Conservation (phyloP, 2,797 vertebrate genomes). For the Notoglanidium macrostoma region DNA sequence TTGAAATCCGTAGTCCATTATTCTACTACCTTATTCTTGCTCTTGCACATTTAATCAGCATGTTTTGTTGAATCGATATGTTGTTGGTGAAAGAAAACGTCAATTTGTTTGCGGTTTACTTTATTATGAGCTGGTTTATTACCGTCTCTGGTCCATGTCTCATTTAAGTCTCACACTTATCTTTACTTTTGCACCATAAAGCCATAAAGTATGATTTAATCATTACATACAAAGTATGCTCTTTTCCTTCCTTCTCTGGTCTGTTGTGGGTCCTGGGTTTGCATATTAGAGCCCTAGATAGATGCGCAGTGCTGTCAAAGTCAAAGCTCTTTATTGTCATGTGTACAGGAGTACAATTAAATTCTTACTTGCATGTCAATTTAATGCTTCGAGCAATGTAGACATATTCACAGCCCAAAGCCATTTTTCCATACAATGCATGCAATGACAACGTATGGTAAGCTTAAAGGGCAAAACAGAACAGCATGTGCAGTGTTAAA, state of each 20-base stretch:
- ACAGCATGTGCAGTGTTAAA: neutral
- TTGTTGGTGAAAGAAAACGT: neutral
- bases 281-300: neutral
- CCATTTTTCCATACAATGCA: neutral
- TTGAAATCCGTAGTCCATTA: neutral
- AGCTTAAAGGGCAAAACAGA: neutral
- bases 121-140: neutral
- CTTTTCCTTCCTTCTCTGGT: neutral
- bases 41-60: neutral
- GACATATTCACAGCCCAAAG: neutral
- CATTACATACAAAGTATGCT: neutral
- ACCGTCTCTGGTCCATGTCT: neutral
- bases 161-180: neutral
- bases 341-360: neutral
- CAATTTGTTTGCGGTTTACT: neutral
- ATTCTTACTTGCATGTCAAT: neutral
- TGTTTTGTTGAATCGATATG: neutral
- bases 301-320: neutral
- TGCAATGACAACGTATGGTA: neutral
- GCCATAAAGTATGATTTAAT: neutral
- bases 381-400: neutral
- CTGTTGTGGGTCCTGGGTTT: neutral
- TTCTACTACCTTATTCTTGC: neutral
- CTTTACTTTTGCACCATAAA: neutral
- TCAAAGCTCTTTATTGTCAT: neutral